These are phyloP conservation scores for Lutjanus campechanus DNA, from an alignment of 2,797 vertebrate genomes.

Conservation along the genomic window DNA sequence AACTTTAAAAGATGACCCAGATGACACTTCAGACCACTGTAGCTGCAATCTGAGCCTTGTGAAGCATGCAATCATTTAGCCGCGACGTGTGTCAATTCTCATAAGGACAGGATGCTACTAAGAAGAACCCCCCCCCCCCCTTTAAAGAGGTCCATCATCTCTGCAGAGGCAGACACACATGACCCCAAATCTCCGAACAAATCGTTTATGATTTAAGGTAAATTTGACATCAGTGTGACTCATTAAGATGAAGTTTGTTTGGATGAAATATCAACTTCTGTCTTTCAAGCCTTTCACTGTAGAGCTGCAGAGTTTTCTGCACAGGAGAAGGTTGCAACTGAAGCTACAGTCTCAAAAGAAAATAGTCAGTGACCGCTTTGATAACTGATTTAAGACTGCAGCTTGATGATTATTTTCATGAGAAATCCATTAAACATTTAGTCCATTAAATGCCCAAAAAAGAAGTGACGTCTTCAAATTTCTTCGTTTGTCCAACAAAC, in stretches of 20 bases:
- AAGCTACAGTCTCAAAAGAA: background rate
- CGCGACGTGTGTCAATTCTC: conserved; percentile 43
- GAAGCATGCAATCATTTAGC: conserved; percentile 50
- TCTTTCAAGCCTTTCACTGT: background rate
- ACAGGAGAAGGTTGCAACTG: background rate
- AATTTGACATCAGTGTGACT: background rate
- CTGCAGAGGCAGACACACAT: background rate
- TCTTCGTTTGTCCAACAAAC: no score
- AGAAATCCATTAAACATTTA: no score
- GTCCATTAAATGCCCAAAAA: no score
- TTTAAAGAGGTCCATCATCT: conserved; percentile 12
- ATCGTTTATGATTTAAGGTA: background rate
- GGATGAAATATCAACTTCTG: background rate
- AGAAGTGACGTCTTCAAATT: no score
- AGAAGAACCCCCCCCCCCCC: background rate
- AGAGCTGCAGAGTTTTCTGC: background rate
- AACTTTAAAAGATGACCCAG: conserved; percentile 69
- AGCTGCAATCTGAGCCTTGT: conserved; percentile 63
- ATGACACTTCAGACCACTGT: conserved; percentile 56
- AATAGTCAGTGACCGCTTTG: no score
- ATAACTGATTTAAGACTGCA: no score
- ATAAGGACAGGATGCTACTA: conserved; percentile 35
- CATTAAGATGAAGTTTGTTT: background rate
- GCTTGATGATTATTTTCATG: no score
- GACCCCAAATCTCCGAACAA: background rate